Evolutionary conservation across 2,888 invertebrate genomes (phyloP).

Genomic region (Pandemis heparana): DNA sequence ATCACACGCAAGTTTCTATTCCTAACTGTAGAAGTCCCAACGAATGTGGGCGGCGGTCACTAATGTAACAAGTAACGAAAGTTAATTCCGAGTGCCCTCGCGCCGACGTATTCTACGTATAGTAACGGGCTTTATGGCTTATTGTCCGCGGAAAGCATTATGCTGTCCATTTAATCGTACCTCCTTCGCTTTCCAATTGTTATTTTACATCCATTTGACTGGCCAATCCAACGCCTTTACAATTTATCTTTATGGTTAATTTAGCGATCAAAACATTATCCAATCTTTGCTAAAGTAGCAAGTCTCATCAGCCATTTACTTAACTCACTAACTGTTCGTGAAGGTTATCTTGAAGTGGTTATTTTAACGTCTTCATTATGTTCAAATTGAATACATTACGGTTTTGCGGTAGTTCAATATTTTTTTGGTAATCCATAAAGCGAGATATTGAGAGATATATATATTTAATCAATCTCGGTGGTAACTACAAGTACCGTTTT

Average conservation of each 20-base stretch:
- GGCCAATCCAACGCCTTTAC: conserved; percentile 52
- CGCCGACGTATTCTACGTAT: conserved; percentile 42
- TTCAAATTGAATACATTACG: not conserved
- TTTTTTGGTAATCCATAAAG: not conserved
- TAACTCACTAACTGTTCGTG: conserved; percentile 23
- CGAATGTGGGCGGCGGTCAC: conserved; percentile 43
- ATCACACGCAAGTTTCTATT: conserved; percentile 22
- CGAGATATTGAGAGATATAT: too few species aligned
- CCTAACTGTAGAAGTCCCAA: conserved; percentile 25
- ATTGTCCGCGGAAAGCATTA: conserved; percentile 60
- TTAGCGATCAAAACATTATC: conserved; percentile 30
- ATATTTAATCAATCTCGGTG: not conserved
- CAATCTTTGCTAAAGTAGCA: conserved; percentile 30
- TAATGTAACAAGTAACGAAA: conserved; percentile 46
- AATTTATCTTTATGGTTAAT: conserved; percentile 52
- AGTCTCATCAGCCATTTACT: conserved; percentile 24
- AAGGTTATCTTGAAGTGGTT: conserved; percentile 1
- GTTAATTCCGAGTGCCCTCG: conserved; percentile 48
- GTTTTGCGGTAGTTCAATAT: not conserved
- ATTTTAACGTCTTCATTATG: not conserved
- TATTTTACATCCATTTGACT: conserved; percentile 51
- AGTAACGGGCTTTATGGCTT: conserved; percentile 57
- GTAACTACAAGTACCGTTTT: not conserved
- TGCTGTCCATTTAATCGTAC: conserved; percentile 57
- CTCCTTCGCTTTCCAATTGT: conserved; percentile 58